A percentile compares a stretch with the other conserved stretches of the same genome.
These are phyloP conservation scores for Drosophila arawakana DNA, from an alignment of 1,140 invertebrate genomes.

Conservation along the genomic window DNA sequence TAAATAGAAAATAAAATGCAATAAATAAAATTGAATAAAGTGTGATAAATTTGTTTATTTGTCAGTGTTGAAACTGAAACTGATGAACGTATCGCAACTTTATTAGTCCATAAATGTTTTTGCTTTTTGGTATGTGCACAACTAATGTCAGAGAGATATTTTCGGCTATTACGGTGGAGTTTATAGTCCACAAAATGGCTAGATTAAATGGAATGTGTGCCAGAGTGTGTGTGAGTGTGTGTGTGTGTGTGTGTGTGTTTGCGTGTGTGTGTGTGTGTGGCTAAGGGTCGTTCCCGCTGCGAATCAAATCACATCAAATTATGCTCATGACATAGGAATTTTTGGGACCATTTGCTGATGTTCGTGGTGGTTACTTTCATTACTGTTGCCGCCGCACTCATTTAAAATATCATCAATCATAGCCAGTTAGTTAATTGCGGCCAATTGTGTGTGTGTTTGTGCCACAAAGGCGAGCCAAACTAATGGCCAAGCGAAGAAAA, in stretches of 20 bases:
- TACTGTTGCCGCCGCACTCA: slow-evolving; percentile 65
- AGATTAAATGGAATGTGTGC: slow-evolving; percentile 6
- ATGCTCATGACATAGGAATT: slow-evolving; percentile 54
- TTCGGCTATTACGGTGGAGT: neutral
- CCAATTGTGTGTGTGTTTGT: slow-evolving; percentile 28
- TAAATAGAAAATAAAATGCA: neutral
- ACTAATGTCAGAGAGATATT: slow-evolving; percentile 6
- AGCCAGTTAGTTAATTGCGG: slow-evolving; percentile 78
- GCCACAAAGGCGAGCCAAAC: slow-evolving; percentile 62
- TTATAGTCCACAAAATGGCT: slow-evolving; percentile 5
- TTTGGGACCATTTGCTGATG: slow-evolving; percentile 31
- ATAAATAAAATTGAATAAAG: neutral
- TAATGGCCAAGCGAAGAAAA: slow-evolving; percentile 56
- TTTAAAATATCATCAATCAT: slow-evolving; percentile 82
- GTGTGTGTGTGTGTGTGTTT: neutral
- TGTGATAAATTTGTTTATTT: neutral
- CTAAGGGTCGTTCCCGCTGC: slow-evolving; percentile 24
- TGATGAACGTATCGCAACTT: slow-evolving; percentile 4
- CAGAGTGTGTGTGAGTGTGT: too few relatives aligned
- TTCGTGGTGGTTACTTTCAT: slow-evolving; percentile 35
- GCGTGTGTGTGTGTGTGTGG: neutral
- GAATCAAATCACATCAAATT: slow-evolving; percentile 57
- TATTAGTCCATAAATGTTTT: neutral
- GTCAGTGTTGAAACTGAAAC: neutral
- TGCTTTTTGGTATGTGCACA: too few relatives aligned